Conservation (phyloP, 2,113 vertebrate species). For the Mobula hypostoma region DNA sequence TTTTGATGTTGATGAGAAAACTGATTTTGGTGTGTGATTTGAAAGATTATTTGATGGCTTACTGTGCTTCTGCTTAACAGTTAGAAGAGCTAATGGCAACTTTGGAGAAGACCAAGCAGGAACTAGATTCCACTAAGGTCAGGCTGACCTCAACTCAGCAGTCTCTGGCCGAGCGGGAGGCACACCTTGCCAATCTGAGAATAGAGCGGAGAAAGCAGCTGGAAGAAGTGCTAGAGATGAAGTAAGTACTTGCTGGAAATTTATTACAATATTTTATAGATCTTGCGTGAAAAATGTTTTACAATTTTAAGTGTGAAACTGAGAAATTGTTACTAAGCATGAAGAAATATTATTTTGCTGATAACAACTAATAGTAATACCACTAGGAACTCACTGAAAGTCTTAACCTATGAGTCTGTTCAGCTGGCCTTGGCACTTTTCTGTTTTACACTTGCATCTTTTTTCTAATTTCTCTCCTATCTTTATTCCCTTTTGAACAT, state of each 20-base stretch:
- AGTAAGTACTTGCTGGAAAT: conserved; percentile 64
- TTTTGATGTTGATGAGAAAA: background rate
- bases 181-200: conserved; percentile 74
- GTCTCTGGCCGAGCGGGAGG: conserved; percentile 80
- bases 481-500: background rate
- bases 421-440: background rate
- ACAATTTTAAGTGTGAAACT: too few relatives aligned
- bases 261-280: background rate
- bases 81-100: conserved; percentile 86
- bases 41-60: background rate
- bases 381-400: background rate
- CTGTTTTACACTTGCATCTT: background rate
- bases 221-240: conserved; percentile 94
- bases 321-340: background rate
- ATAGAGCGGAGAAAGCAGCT: conserved; percentile 84
- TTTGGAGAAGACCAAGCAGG: conserved; percentile 85
- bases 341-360: background rate
- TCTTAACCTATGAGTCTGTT: background rate
- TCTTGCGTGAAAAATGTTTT: background rate
- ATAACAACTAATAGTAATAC: background rate
- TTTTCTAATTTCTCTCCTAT: background rate
- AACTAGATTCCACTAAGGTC: conserved; percentile 82
- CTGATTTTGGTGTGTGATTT: background rate
- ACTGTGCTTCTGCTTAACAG: conserved; percentile 53
- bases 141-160: conserved; percentile 86